Evolutionary conservation across 2,888 invertebrate genomes (phyloP).

Genomic region (Gnatocerus cornutus): DNA sequence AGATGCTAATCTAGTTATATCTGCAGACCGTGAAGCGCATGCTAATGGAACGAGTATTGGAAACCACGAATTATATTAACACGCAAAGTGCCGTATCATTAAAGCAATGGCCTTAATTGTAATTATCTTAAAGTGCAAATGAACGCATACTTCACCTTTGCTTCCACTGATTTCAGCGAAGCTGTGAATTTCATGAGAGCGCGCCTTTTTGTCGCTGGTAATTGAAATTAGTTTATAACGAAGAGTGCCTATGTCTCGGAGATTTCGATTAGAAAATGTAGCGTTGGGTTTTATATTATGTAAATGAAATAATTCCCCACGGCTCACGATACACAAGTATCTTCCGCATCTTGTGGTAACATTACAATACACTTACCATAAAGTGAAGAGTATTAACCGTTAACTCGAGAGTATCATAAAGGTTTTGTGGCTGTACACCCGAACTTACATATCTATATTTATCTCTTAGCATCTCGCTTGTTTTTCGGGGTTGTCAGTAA

Average conservation of each 20-base stretch:
- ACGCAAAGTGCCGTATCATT: conserved; percentile 67
- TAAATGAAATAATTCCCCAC: conserved; percentile 47
- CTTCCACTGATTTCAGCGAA: conserved; percentile 18
- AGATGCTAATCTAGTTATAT: conserved; percentile 65
- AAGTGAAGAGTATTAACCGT: conserved; percentile 53
- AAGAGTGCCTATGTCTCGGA: too few species aligned
- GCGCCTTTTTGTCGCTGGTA: conserved; percentile 1
- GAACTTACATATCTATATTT: conserved; percentile 48
- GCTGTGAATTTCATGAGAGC: background rate
- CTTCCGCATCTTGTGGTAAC: conserved; percentile 42
- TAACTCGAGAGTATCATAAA: conserved; percentile 54
- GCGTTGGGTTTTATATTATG: conserved; percentile 35
- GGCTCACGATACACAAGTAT: conserved; percentile 38
- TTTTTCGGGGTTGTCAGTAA: conserved; percentile 3
- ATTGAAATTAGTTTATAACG: conserved; percentile 1
- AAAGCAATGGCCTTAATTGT: conserved; percentile 62
- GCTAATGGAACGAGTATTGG: conserved; percentile 66
- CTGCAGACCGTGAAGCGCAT: conserved; percentile 64
- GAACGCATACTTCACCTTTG: conserved; percentile 53
- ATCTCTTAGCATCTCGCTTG: conserved; percentile 40
- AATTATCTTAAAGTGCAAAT: conserved; percentile 61
- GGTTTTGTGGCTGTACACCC: conserved; percentile 47
- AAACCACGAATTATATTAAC: conserved; percentile 69
- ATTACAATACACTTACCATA: conserved; percentile 54
- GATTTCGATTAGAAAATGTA: conserved; percentile 24